These are phyloP conservation scores for Poicephalus gulielmi DNA, from an alignment of 2,113 vertebrate species.

Conservation along the genomic window DNA sequence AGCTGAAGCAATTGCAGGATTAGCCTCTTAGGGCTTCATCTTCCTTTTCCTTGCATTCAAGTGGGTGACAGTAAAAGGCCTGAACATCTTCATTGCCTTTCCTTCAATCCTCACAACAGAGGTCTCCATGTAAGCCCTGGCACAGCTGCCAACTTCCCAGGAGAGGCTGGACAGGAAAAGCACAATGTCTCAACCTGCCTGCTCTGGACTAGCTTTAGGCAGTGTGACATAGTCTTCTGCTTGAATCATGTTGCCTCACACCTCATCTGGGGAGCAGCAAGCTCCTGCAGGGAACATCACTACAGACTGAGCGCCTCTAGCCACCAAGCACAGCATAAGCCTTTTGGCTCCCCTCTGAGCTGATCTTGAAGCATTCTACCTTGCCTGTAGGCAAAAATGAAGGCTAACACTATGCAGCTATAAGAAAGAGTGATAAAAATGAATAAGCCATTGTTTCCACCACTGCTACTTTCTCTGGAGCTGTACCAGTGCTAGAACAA, in stretches of 20 bases:
- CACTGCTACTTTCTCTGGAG: conserved; percentile 34
- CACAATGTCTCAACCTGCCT: not conserved
- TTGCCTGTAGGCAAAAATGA: not conserved
- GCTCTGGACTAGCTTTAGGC: not conserved
- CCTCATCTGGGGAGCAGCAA: not conserved
- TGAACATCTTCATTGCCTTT: not conserved
- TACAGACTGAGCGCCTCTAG: not conserved
- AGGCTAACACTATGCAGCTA: not conserved
- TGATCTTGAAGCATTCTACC: not conserved
- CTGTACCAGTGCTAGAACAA: conserved; percentile 22
- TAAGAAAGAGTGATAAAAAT: conserved; percentile 26
- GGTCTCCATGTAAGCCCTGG: not conserved
- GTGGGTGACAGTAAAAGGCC: not conserved
- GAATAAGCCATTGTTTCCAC: not conserved
- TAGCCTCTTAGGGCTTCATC: not conserved
- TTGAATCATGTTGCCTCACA: not conserved
- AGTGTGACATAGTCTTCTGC: not conserved
- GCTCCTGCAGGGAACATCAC: not conserved
- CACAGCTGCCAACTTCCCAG: not conserved
- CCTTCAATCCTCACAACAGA: not conserved
- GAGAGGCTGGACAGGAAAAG: not conserved
- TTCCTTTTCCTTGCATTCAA: not conserved
- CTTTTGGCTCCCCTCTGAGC: not conserved
- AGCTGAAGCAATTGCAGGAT: not conserved
- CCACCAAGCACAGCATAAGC: not conserved